These are phyloP conservation scores for Dinocampus coccinellae DNA, from an alignment of 2,888 invertebrate species.

Conservation along the genomic window DNA sequence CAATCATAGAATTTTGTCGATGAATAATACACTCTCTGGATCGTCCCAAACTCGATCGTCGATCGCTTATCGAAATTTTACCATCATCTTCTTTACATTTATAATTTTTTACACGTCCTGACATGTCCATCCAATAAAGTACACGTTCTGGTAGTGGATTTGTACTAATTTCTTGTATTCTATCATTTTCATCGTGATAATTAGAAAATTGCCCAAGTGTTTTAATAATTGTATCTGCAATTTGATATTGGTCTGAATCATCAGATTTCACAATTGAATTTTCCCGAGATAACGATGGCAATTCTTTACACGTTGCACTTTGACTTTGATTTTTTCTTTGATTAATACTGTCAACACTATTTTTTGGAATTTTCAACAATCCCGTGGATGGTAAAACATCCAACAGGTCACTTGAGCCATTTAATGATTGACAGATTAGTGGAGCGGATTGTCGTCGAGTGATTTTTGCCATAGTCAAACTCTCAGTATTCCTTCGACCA, in stretches of 20 bases:
- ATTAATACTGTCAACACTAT: conserved; percentile 4
- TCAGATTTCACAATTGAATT: conserved; percentile 19
- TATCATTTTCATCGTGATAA: conserved; percentile 22
- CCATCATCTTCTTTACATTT: conserved; percentile 27
- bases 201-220: conserved; percentile 7
- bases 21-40: conserved; percentile 16
- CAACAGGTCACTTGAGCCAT: conserved; percentile 27
- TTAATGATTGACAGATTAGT: neutral
- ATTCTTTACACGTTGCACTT: neutral
- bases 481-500: conserved; percentile 45
- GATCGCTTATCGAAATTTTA: neutral
- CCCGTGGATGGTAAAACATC: conserved; percentile 32
- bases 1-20: conserved; percentile 29
- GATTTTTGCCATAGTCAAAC: conserved; percentile 39
- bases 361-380: conserved; percentile 29
- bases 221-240: conserved; percentile 2
- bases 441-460: conserved; percentile 57
- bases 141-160: conserved; percentile 79
- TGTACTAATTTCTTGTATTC: conserved; percentile 37
- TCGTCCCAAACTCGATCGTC: neutral
- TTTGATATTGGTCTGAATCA: neutral
- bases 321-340: conserved; percentile 12
- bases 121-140: conserved; percentile 83
- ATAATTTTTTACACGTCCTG: conserved; percentile 71
- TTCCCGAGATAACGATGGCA: conserved; percentile 7